A percentile compares a stretch with the other conserved stretches of the same genome.
Evolutionary conservation across 2,888 invertebrate genomes (phyloP).

Genomic region (Frankliniella fusca): DNA sequence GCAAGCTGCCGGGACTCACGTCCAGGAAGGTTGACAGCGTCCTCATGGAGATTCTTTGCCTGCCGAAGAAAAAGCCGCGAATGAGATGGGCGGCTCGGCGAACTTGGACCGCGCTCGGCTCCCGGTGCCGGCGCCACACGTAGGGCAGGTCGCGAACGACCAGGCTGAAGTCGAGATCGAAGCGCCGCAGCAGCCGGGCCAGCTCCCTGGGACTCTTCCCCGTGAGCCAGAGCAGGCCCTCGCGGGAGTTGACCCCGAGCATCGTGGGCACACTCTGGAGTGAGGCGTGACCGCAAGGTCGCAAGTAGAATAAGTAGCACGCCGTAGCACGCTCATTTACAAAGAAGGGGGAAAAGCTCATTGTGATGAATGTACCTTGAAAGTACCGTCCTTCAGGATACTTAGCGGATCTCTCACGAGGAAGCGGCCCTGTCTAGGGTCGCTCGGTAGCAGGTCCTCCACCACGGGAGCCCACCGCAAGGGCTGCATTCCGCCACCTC

Average conservation of each 20-base stretch:
- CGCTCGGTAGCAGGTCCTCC: neutral
- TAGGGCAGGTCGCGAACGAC: neutral
- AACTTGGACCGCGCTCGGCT: neutral
- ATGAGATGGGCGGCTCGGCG: neutral
- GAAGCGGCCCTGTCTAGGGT: neutral
- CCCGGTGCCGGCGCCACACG: neutral
- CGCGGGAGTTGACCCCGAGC: neutral
- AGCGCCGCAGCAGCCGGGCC: neutral
- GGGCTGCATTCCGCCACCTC: neutral
- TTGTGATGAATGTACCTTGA: neutral
- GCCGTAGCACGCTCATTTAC: too few relatives aligned
- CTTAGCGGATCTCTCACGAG: neutral
- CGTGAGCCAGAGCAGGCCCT: neutral
- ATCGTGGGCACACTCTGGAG: neutral
- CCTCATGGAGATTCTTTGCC: neutral
- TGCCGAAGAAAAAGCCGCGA: neutral
- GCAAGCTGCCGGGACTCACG: too few relatives aligned
- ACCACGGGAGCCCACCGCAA: neutral
- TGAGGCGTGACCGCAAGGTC: neutral
- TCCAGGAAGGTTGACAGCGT: neutral
- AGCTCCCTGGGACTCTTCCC: neutral
- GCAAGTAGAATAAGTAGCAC: too few relatives aligned
- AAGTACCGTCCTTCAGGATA: neutral
- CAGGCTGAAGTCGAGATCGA: neutral
- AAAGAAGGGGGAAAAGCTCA: too few relatives aligned